Evolutionary conservation across 2,797 vertebrate genomes (phyloP).

Genomic region (Darevskia mixta): DNA sequence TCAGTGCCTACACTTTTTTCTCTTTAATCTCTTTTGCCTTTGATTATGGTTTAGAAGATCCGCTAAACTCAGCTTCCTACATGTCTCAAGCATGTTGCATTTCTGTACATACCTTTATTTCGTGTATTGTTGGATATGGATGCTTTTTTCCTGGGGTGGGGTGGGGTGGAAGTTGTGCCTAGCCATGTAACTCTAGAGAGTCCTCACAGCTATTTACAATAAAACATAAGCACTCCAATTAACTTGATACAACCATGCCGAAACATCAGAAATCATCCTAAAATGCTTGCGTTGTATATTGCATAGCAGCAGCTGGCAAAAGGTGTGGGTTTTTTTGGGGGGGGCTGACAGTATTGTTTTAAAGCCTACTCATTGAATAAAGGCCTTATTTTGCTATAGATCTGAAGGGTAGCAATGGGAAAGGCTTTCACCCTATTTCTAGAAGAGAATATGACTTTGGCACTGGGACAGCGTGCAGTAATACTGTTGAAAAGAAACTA

Average conservation of each 20-base stretch:
- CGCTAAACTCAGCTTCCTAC: background rate
- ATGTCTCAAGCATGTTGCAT: background rate
- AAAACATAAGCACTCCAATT: background rate
- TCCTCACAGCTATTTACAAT: background rate
- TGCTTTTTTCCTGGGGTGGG: background rate
- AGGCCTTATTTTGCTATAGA: background rate
- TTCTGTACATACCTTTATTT: background rate
- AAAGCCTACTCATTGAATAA: background rate
- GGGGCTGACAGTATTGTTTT: background rate
- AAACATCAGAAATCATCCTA: background rate
- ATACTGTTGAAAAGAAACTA: background rate
- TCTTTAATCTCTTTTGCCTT: background rate
- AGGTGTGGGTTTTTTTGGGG: background rate
- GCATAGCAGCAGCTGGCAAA: background rate
- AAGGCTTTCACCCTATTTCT: background rate
- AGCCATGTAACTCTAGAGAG: background rate
- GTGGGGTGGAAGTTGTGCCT: background rate
- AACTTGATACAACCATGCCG: background rate
- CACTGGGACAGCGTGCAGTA: background rate
- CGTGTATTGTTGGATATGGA: background rate
- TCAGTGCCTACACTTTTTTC: background rate
- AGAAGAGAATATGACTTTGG: background rate
- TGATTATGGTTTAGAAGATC: background rate
- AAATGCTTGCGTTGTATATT: background rate
- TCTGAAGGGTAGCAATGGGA: too few relatives aligned